phyloP scores from a whole-genome alignment of 2,113 vertebrate species.

The Podocnemis expansa region DNA sequence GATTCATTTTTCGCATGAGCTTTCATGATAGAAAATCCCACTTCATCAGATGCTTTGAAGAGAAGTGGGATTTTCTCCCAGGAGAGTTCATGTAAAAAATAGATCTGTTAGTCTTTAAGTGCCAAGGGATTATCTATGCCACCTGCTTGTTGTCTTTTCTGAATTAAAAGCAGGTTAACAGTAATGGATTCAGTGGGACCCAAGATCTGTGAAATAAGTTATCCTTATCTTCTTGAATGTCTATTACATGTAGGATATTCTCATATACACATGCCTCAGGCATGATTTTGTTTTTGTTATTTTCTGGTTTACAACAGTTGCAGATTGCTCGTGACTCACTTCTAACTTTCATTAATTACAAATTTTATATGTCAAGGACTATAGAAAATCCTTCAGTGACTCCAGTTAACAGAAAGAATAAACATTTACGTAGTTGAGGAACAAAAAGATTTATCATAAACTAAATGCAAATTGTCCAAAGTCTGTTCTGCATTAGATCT shows the following conservation, averaged over 20 bases:
- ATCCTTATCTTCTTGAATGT: neutral
- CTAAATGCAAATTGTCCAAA: constrained; percentile 33
- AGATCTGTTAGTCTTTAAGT: too few species aligned
- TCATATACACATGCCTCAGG: neutral
- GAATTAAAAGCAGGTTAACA: neutral
- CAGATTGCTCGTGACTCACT: neutral
- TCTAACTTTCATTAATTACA: neutral
- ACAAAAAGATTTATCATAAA: constrained; percentile 28
- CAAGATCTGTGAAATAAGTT: neutral
- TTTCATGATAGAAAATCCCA: too few species aligned
- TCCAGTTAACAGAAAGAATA: neutral
- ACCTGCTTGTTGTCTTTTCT: neutral
- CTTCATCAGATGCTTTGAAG: too few species aligned
- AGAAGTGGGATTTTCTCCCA: too few species aligned
- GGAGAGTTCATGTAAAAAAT: too few species aligned
- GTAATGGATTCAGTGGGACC: neutral
- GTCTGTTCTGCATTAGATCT: neutral
- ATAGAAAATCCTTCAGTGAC: constrained; percentile 4
- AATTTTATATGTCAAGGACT: neutral
- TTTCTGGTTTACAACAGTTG: neutral
- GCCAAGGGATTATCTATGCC: too few species aligned
- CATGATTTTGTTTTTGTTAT: neutral
- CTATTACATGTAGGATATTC: neutral
- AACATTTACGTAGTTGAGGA: neutral
- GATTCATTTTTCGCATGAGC: too few species aligned